Evolutionary conservation across 2,113 vertebrate genomes (phyloP).

Genomic region (Tichodroma muraria): DNA sequence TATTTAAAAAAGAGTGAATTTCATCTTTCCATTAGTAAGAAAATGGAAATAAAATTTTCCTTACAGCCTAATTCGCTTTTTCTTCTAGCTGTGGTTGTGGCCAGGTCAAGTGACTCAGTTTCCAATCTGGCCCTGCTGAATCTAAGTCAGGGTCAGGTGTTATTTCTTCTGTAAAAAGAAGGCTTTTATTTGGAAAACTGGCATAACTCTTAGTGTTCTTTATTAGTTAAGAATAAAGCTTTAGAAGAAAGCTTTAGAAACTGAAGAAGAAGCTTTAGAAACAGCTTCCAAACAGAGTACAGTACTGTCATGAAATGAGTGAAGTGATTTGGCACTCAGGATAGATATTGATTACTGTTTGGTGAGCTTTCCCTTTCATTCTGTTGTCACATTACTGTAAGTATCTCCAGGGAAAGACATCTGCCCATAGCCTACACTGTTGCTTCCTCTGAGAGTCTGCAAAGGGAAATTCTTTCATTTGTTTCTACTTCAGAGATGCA

Average conservation of each 20-base stretch:
- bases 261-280: too few relatives aligned
- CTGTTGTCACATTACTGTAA: background rate
- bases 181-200: background rate
- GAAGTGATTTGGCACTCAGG: background rate
- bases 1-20: background rate
- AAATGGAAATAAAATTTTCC: background rate
- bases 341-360: background rate
- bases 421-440: background rate
- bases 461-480: background rate
- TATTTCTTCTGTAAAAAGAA: background rate
- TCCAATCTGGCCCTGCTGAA: background rate
- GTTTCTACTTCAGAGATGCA: background rate
- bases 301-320: background rate
- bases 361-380: background rate
- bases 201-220: background rate
- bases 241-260: too few relatives aligned
- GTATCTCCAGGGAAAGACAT: background rate
- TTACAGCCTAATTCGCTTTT: background rate
- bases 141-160: background rate
- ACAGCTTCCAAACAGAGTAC: background rate
- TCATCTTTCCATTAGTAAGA: background rate
- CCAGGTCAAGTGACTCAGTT: background rate
- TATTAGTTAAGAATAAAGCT: background rate
- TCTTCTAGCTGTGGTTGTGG: background rate
- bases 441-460: background rate